Base-by-base conservation (phyloP, 2,888 invertebrate species). In the Eupithecia subumbrata region DNA sequence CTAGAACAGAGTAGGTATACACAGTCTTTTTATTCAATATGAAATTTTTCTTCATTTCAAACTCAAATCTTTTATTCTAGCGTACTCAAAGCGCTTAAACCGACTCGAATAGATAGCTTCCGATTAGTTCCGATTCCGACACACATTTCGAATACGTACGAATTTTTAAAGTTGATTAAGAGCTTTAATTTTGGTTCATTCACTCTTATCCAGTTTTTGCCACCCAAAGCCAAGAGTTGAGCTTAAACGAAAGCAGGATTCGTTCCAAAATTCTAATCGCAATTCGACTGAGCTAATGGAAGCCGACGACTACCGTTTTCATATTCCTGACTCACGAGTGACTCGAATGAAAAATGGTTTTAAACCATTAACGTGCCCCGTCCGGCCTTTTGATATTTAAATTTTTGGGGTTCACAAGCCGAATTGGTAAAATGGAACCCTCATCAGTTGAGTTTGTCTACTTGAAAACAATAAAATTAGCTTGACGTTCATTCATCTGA, bases 311-410 rank as follows among this genome's bases (percentile, higher is more conserved):
- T 94, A 94, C 94, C 93, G 94, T 94, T 93, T 92, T 89, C 92
- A 90, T 89, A 89, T 90, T 91, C 90, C 92, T 91, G 94, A 92
- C 91, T 93, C 93, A 89, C 90, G 89, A 92, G 90, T 92, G 94
- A 92, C 91, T 92, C 90, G 91, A 91, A 94, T 94, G 95, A 95
- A 94, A 94, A 95, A 95, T 95, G 95, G 92, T 92, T 95, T 95
- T 94, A 95, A 95, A 95, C 94, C 95, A 95, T 95, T 95, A 95
- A 89, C 90, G 91, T 87, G 92, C 90, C 92, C 91, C 93, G 95
- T 93, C 94, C 94, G 91, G 92, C 91, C 94, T 94, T 94, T 94
- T 95, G 94, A 95, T 95, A 95, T 95, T 94, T 95, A 94, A 95
- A 92, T 94, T 95, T 94, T 94, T 25, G 14, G 68, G 68, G 68